These are phyloP conservation scores for Pipistrellus nathusii DNA, from an alignment of 2,797 vertebrate species.

Conservation along the genomic window DNA sequence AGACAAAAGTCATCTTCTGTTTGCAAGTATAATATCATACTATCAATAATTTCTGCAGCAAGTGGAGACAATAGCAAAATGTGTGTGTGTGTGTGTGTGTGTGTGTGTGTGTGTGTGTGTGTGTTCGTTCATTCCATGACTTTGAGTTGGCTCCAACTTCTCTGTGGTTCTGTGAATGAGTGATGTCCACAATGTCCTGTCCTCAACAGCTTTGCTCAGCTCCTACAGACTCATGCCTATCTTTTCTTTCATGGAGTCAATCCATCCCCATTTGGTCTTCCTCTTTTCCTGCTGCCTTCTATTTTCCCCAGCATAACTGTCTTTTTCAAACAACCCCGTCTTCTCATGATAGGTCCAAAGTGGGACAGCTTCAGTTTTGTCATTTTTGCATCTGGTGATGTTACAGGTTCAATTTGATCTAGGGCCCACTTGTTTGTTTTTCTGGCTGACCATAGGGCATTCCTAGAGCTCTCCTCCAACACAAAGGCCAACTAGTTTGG, in stretches of 20 bases:
- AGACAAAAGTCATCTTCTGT: neutral
- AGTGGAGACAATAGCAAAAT: neutral
- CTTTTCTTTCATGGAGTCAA: neutral
- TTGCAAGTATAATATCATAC: neutral
- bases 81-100: neutral
- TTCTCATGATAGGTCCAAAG: neutral
- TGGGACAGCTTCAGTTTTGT: neutral
- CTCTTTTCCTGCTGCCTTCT: neutral
- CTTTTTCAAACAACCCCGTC: neutral
- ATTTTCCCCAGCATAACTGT: neutral
- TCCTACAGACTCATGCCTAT: neutral
- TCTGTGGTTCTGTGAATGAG: neutral
- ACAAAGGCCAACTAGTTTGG: neutral
- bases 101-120: neutral
- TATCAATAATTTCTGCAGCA: neutral
- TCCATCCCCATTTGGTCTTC: neutral
- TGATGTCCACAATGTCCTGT: neutral
- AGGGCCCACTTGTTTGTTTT: neutral
- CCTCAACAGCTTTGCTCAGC: neutral
- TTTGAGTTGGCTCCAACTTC: no score
- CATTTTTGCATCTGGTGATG: neutral
- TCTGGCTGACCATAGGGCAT: neutral
- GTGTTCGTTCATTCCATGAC: neutral
- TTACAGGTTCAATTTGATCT: neutral
- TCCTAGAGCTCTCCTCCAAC: neutral